Evolutionary conservation across 2,888 invertebrate species (phyloP).

Genomic region (Idaea biselata): DNA sequence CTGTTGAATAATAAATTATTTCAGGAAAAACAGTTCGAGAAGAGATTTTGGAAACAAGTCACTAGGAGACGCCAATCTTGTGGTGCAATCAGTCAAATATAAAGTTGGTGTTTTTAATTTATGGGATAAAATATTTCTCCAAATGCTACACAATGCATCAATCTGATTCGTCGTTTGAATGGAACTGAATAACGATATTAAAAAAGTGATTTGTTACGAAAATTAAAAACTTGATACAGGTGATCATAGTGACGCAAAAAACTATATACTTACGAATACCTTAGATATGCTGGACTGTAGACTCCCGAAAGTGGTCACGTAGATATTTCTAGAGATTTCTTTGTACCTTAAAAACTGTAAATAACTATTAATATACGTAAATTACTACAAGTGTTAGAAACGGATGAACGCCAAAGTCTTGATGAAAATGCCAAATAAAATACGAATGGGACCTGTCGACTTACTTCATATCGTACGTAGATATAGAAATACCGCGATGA

Average conservation of each 20-base stretch:
- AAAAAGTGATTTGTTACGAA: background rate
- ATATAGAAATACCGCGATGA: background rate
- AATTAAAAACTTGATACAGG: background rate
- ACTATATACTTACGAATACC: background rate
- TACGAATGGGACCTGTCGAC: conserved; percentile 67
- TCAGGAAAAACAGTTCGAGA: conserved; percentile 88
- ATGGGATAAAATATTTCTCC: conserved; percentile 12
- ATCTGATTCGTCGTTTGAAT: background rate
- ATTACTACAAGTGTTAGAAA: background rate
- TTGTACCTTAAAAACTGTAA: background rate
- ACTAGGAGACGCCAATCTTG: conserved; percentile 85
- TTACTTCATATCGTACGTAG: conserved; percentile 74
- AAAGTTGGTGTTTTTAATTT: conserved; percentile 26
- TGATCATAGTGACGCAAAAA: background rate
- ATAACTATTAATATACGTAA: background rate
- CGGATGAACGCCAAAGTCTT: conserved; percentile 40
- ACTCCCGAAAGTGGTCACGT: background rate
- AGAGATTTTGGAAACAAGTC: conserved; percentile 90
- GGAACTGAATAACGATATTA: background rate
- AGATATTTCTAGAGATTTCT: conserved; percentile 16
- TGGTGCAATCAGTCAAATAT: conserved; percentile 73
- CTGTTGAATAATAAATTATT: background rate
- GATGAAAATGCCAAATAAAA: conserved; percentile 62
- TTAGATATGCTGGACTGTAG: conserved; percentile 5
- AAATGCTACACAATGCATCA: background rate